Evolutionary conservation across 30 jellyfish, hydroid and myxozoan species (phyloP), one percentile per base, ranked within the genome.

Genomic region (Catostylus mosaicus): DNA sequence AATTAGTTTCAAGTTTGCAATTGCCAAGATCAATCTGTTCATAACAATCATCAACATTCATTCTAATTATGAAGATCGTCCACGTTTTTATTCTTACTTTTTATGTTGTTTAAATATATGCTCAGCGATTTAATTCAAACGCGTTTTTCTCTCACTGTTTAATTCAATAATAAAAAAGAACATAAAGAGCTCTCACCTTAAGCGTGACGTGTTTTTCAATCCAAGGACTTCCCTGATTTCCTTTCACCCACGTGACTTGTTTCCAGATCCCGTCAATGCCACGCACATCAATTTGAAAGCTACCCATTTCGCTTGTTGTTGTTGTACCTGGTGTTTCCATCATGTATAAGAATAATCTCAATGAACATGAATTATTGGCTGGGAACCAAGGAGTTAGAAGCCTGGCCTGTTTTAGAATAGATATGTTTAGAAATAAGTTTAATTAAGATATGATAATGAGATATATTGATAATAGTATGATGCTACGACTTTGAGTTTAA

Each of bases 321-420:
- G 19, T 48, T 18, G 79, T 63, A 0, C 35, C 89, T 3, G 32
- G 34, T 34, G 70, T 51, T 30, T 79, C 89, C 82, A 78, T 50
- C 89, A 79, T 79, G 66, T 59, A 78, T 27, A 79, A 38, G 29
- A 37, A 37, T 32, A 79, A 36, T 10, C 48, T 67, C 82, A 79
- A 38, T 54, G 80, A 54, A 35, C 89, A 79, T 16, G 89, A 79
- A 50, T 32, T 48, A 4, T 68, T 79, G 5, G 82, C 89, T 12
- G 80, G 82, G 72, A 79, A 79, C 89, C 89, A 79, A 24, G 89
- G 89, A 20, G 89, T 61, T 34, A 79, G 62, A 3, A 79, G 50
- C 16, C 89, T 68, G 26, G 89, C 89, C 89, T 79, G 33, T 34
- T 22, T n/a, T n/a, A n/a, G n/a, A n/a, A n/a, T n/a, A n/a, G n/a